phyloP scores from a whole-genome alignment of 2,888 invertebrate genomes.

The Myathropa florea region DNA sequence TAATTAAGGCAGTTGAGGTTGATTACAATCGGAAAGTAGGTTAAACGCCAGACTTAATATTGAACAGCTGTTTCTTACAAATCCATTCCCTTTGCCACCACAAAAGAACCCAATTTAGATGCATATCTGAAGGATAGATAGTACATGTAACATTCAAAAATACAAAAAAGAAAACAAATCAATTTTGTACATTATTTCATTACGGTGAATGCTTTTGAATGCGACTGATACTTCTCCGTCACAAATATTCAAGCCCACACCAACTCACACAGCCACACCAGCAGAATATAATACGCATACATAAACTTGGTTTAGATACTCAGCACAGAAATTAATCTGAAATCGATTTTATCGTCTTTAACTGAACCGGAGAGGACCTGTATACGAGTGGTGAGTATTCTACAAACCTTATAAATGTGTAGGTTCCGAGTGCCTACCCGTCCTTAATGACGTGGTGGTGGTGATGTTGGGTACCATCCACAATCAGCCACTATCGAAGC shows the following conservation, averaged over 20 bases:
- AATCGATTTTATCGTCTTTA: constrained; percentile 52
- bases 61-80: neutral
- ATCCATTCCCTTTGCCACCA: neutral
- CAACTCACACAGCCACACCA: neutral
- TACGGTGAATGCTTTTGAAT: constrained; percentile 2
- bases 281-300: constrained; percentile 13
- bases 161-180: neutral
- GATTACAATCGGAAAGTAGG: neutral
- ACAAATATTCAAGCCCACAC: neutral
- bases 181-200: neutral
- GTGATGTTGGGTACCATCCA: constrained; percentile 30
- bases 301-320: constrained; percentile 25
- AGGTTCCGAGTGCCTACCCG: constrained; percentile 2
- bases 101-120: neutral
- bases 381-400: neutral
- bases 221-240: constrained; percentile 19
- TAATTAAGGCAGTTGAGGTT: neutral
- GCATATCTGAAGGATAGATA: neutral
- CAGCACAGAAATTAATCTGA: constrained; percentile 47
- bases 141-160: neutral
- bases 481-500: constrained; percentile 58
- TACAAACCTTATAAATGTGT: constrained; percentile 15
- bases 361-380: neutral
- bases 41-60: neutral
- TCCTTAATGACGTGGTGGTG: neutral